phyloP scores from a whole-genome alignment of 2,888 invertebrate genomes.

The Conomelus anceps region DNA sequence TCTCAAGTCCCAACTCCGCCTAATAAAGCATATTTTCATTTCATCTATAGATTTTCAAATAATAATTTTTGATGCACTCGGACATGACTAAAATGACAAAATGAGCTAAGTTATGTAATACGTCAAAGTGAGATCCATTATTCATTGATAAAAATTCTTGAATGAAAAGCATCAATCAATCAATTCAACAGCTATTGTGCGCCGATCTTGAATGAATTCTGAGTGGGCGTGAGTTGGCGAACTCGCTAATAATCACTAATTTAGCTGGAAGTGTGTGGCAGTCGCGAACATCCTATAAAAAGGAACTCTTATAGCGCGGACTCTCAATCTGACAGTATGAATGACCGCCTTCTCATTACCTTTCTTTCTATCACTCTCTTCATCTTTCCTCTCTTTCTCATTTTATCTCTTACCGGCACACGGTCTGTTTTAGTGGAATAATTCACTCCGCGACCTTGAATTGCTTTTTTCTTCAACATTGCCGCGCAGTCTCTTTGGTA shows the following conservation, averaged over 20 bases:
- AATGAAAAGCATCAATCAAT: neutral
- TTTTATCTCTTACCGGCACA: neutral
- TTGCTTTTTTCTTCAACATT: neutral
- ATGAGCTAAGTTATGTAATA: neutral
- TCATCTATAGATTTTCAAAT: too few relatives aligned
- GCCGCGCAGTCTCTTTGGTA: neutral
- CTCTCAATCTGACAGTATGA: neutral
- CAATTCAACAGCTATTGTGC: neutral
- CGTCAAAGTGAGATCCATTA: neutral
- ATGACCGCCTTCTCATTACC: neutral
- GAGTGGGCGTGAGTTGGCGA: neutral
- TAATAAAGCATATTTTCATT: too few relatives aligned
- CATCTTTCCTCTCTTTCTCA: neutral
- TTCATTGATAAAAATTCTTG: neutral
- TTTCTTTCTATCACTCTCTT: neutral
- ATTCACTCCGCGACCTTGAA: neutral
- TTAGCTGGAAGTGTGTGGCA: neutral
- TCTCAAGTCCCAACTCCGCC: too few relatives aligned
- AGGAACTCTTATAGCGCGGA: too few relatives aligned
- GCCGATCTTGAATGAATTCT: neutral
- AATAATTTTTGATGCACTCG: too few relatives aligned
- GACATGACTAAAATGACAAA: neutral
- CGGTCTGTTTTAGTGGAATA: neutral
- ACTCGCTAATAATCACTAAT: neutral
- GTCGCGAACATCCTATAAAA: too few relatives aligned